Evolutionary conservation across 2,113 vertebrate species (phyloP).

Genomic region (Rhynchomys soricoides): DNA sequence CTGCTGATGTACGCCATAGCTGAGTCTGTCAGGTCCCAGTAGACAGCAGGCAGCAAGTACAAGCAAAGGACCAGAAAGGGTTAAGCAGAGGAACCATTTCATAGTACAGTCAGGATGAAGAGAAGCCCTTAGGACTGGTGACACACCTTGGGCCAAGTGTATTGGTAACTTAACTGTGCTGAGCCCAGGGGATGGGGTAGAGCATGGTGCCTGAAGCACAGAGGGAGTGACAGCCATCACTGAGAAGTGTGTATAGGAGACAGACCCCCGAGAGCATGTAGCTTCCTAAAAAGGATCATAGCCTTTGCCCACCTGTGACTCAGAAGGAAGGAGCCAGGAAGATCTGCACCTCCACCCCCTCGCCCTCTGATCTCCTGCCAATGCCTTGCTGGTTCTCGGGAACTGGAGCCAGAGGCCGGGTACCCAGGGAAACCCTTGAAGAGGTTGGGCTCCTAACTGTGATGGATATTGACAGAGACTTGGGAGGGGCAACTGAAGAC

Average conservation of each 20-base stretch:
- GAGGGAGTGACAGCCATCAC: neutral
- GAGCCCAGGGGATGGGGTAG: neutral
- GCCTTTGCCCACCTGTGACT: conserved; percentile 18
- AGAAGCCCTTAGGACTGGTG: neutral
- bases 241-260: neutral
- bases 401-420: neutral
- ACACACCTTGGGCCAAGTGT: neutral
- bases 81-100: neutral
- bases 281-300: neutral
- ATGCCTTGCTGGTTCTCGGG: neutral
- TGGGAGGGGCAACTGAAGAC: no score
- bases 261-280: rapidly evolving
- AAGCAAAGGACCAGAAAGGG: neutral
- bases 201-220: neutral
- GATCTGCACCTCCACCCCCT: neutral
- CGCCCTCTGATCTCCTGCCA: conserved; percentile 27
- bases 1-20: rapidly evolving
- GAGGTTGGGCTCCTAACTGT: neutral
- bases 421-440: no score
- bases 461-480: neutral
- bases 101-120: neutral
- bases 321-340: neutral
- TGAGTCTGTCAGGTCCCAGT: neutral
- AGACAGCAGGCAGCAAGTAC: neutral
- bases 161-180: neutral